phyloP scores from a whole-genome alignment of 1,140 invertebrate genomes.

The Stegodyphus mimosarum region DNA sequence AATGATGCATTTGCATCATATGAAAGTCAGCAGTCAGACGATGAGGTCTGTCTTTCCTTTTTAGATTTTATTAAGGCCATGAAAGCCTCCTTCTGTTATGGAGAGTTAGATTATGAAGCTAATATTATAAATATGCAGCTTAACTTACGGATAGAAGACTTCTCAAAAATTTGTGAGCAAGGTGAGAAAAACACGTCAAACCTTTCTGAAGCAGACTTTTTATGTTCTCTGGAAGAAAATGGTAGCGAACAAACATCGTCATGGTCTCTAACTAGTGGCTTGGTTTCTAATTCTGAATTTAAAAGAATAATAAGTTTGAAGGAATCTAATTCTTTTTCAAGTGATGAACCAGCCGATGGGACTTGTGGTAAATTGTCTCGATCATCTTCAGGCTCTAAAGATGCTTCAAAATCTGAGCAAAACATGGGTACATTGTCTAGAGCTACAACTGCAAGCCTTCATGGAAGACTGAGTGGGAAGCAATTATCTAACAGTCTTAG shows the following conservation, averaged over 20 bases:
- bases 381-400: slow-evolving; percentile 51
- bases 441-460: slow-evolving; percentile 20
- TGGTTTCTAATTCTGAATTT: slow-evolving; percentile 30
- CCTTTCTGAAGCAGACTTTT: slow-evolving; percentile 40
- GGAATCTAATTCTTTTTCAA: slow-evolving; percentile 57
- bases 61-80: slow-evolving; percentile 32
- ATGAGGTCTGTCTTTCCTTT: slow-evolving; percentile 9
- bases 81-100: slow-evolving; percentile 34
- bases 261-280: slow-evolving; percentile 30
- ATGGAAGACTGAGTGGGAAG: slow-evolving; percentile 33
- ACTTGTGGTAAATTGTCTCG: slow-evolving; percentile 41
- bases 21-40: slow-evolving; percentile 12
- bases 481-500: slow-evolving; percentile 49
- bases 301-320: slow-evolving; percentile 42
- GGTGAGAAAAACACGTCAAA: slow-evolving; percentile 10
- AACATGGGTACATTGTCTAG: slow-evolving; percentile 15
- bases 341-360: slow-evolving; percentile 41
- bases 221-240: slow-evolving; percentile 27
- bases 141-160: slow-evolving; percentile 24
- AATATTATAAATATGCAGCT: slow-evolving; percentile 28
- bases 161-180: slow-evolving; percentile 18
- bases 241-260: slow-evolving; percentile 29
- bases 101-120: slow-evolving; percentile 41
- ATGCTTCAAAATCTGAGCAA: slow-evolving; percentile 48
- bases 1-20: slow-evolving; percentile 3